Percentiles rank a stretch among this genome's conserved stretches.
Conservation (phyloP, 2,797 vertebrate species). For the Galagoides demidoff region DNA sequence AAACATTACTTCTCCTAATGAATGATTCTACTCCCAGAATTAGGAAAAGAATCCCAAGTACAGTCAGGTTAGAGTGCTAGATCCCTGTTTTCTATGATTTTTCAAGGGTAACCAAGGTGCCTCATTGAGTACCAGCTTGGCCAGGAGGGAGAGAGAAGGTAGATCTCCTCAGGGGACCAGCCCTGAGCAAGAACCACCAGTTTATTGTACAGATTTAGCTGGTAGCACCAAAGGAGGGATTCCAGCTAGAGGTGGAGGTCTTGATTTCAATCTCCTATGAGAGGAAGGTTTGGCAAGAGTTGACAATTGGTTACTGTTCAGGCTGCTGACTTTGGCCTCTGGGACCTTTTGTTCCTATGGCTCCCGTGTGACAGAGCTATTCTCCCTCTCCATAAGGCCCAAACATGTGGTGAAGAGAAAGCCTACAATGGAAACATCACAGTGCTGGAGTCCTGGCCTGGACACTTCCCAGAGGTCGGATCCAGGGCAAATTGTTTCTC, state of each 20-base stretch:
- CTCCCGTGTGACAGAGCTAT: background rate
- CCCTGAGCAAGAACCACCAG: background rate
- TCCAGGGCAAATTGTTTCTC: background rate
- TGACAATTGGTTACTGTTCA: background rate
- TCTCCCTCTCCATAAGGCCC: background rate
- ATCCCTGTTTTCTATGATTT: background rate
- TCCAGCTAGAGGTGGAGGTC: background rate
- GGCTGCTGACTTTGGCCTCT: conserved; percentile 1
- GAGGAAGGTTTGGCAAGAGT: background rate
- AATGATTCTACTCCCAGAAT: conserved; percentile 13
- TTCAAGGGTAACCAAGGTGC: background rate
- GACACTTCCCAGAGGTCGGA: background rate
- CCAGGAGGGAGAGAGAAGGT: background rate
- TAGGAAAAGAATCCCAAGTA: background rate
- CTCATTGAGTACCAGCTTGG: background rate
- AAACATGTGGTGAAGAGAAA: background rate
- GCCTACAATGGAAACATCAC: background rate
- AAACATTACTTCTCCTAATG: conserved; percentile 26
- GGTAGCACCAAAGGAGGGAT: background rate
- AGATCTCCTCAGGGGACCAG: too few relatives aligned
- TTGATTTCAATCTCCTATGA: background rate
- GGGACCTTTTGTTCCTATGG: conserved; percentile 30
- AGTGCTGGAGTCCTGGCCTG: background rate
- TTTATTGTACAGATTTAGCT: background rate
- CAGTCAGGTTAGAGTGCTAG: background rate